Evolutionary conservation across 2,797 vertebrate genomes (phyloP), one percentile per base, ranked within the genome.

Genomic region (Muraenolepis orangiensis): DNA sequence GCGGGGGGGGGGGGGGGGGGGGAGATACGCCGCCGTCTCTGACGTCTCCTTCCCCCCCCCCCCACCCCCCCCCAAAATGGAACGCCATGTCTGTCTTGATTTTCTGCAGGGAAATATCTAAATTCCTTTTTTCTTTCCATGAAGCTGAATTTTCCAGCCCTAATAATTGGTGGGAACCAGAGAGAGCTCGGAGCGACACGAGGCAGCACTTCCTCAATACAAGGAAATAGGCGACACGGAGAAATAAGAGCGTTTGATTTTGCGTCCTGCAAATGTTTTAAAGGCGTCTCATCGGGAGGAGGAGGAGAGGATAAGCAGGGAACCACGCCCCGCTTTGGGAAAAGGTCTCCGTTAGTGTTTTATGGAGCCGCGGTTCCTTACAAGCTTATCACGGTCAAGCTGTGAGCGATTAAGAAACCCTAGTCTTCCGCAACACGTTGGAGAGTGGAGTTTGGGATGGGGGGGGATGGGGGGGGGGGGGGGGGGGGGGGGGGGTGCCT

Each of bases 41-140:
- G 74, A 88, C 83, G 80, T 87, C 73, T 85, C 76, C 82, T 84
- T 69, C 78, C 70, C 71, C 78, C 36, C 12, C 81, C 82, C 85
- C 78, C 71, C 74, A 75, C 77, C 83, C 28, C 74, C 75, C 78
- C 82, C 76, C 83, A 79, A 81, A 88, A 86, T n/a, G n/a, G n/a
- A n/a, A 87, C 87, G 87, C 80, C 85, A 82, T 86, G 74, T 86
- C 76, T 87, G 82, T 86, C n/a, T n/a, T n/a, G n/a, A 84, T 84
- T 85, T 77, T 80, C 84, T 82, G 87, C 77, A 85, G 88, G 86
- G 87, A 90, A 85, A 85, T 72, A 42, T 76, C 75, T n/a, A n/a
- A n/a, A n/a, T n/a, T n/a, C n/a, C n/a, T n/a, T 84, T 85, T 71
- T 38, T 73, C 81, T 84, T 87, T 88, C 80, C 82, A 79, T 78